Evolutionary conservation across 2,113 vertebrate genomes (phyloP), one percentile per base, ranked within the genome.

Genomic region (Zingel zingel): DNA sequence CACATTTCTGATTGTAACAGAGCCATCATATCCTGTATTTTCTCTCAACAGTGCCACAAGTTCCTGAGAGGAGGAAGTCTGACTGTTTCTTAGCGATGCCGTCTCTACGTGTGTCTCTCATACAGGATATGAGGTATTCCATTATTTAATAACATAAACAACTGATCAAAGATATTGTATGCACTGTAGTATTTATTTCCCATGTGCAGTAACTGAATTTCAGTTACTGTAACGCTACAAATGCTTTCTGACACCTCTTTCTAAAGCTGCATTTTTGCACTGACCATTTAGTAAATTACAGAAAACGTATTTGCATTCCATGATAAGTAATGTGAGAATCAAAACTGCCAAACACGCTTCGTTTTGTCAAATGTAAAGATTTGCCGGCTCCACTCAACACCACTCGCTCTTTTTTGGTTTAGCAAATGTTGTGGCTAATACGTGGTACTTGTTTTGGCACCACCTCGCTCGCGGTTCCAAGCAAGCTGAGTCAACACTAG

Each of bases 81-180:
- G 97, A 98, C 27, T 92, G 94, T 3, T 96, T 95, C 81, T 54
- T 96, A 57, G 93, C 90, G 21, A 90, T 98, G 86, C 95, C 97
- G 18, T 95, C 87, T 2, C 88, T 98, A 82, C 95, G 93, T 1
- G 94, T 97, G 73, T 97, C 97, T 16, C 92, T 98, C 45, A 97
- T 96, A 81, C 98, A 98, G 81, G 98, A 99, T 75, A 98, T 99
- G 97, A 98, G 98, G 98, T 43, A 43, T 11, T 11, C 11, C 10
- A 11, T 43, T 43, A 43, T 11, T 43, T 11, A 43, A 23, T 25
- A 25, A 18, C 57, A 59, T 27, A 18, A 59, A 30, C 25, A 14
- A 23, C 23, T 57, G 4, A 6, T 27, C n/a, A 57, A 57, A 53
- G 18, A 21, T 12, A 43, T 43, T 43, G 39, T 43, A 43, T 43